Base-by-base conservation (phyloP, 2,888 invertebrate species). In the Dromius quadrimaculatus region DNA sequence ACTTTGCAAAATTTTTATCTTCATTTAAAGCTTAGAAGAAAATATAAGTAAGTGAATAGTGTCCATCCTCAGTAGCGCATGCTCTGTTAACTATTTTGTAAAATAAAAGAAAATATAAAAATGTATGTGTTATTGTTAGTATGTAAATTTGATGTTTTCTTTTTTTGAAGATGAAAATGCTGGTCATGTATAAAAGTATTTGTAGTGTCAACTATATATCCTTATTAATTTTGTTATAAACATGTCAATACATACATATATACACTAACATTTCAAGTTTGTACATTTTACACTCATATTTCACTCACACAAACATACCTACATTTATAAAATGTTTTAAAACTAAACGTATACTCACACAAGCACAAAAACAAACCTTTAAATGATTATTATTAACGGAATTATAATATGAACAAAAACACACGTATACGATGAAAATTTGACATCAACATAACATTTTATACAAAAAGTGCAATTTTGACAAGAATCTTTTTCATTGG, bases 151-250 rank as follows among this genome's bases (percentile, higher is more conserved):
- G 3, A 28, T 6, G 8, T 3, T 28, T 28, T n/a, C 3, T 28
- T 28, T 28, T 5, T 28, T 28, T 28, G 28, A 28, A 28, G 28
- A 28, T 28, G 28, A 5, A 28, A 28, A 8, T 28, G 8, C 28
- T 3, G 6, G 19, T 43, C 5, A 19, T 17, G 32, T 54, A 23
- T 5, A 28, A 54, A 28, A 17, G 28, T 28, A 28, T 28, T 6
- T 5, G 50, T 54, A n/a, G 50, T 22, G 11, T 28, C 32, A 54
- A 22, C 23, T 54, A 54, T 54, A 54, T 54, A 54, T 54, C 13
- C 32, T 54, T 54, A 28, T 54, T 54, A 28, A 54, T 54, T 54
- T 54, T 54, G 50, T 54, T 54, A 54, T 54, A 54, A 9, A 54
- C 50, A 47, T 20, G 20, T 23, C n/a, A n/a, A n/a, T 28, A 50